Evolutionary conservation across 1,140 invertebrate species (phyloP).

Genomic region (Cyrtorhinus lividipennis): DNA sequence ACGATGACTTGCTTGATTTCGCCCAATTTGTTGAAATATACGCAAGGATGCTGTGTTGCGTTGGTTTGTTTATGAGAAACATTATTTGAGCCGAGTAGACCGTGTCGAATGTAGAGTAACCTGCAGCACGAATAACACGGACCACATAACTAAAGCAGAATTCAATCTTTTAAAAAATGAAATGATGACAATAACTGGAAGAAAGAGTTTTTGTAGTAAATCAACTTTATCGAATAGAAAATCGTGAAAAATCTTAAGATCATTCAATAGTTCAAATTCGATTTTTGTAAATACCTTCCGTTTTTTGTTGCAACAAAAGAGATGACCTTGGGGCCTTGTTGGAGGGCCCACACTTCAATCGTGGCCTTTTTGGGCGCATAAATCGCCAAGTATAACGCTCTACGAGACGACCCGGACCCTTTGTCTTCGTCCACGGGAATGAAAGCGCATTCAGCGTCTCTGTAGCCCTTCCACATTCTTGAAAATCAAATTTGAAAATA

Average conservation of each 20-base stretch:
- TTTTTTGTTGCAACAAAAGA: conserved; percentile 77
- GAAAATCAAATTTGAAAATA: conserved; percentile 17
- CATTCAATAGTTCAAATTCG: no score
- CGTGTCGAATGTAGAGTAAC: conserved; percentile 61
- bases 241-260: no score
- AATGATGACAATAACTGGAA: no score
- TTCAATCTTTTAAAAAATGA: no score
- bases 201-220: no score
- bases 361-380: conserved; percentile 71
- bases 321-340: conserved; percentile 72
- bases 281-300: conserved; percentile 45
- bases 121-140: no score
- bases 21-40: conserved; percentile 70
- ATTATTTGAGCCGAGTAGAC: conserved; percentile 48
- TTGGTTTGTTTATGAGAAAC: conserved; percentile 31
- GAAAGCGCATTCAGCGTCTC: conserved; percentile 86
- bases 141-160: no score
- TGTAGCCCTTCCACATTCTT: conserved; percentile 42
- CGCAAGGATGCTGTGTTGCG: conserved; percentile 47
- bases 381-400: conserved; percentile 64
- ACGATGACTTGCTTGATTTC: conserved; percentile 63
- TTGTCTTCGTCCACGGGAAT: conserved; percentile 54
- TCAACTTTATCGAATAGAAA: no score
- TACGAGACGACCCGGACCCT: conserved; percentile 31
- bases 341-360: conserved; percentile 73